Evolutionary conservation across 1,140 invertebrate species (phyloP), one percentile per base, ranked within the genome.

Genomic region (Drosophila persimilis): DNA sequence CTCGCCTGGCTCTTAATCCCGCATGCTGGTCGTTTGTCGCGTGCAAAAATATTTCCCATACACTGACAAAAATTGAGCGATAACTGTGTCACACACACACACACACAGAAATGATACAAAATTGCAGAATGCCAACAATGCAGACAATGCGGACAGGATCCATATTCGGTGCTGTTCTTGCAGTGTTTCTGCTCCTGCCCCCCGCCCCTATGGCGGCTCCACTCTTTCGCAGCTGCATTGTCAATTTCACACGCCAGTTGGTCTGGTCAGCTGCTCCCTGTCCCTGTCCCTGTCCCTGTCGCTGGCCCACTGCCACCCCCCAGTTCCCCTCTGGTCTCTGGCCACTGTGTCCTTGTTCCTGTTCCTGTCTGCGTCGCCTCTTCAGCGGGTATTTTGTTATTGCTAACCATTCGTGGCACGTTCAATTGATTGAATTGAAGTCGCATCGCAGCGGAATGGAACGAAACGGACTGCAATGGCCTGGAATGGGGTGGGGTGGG

Each of bases 341-440:
- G 15, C 15, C 15, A 15, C 15, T 15, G 48, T 31, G 39, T 48
- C 47, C 17, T 52, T 43, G 52, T 43, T 52, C 59, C 47, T 45
- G 58, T 24, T 55, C 31, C 52, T 45, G 35, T 44, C 50, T 31
- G 50, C 46, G 46, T 54, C 24, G 24, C 48, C 55, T 63, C 5
- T 57, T 44, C 50, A 47, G 7, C 13, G 71, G 54, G 53, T 70
- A 81, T 84, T 83, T 83, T 84, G 80, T 74, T 74, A 74, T 79
- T 73, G 80, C 80, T 78, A 80, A 67, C 80, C 80, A 86, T 75
- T 86, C 81, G 77, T 76, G 83, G 81, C 81, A 86, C 81, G 81
- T 86, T 86, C 81, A 86, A 88, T 86, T 86, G 81, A 86, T 86
- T 86, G 81, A 86, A 86, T 88, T 86, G 83, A 86, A 86, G 83